Base-by-base conservation (phyloP, 2,888 invertebrate species). In the Drosophila meridionalis region DNA sequence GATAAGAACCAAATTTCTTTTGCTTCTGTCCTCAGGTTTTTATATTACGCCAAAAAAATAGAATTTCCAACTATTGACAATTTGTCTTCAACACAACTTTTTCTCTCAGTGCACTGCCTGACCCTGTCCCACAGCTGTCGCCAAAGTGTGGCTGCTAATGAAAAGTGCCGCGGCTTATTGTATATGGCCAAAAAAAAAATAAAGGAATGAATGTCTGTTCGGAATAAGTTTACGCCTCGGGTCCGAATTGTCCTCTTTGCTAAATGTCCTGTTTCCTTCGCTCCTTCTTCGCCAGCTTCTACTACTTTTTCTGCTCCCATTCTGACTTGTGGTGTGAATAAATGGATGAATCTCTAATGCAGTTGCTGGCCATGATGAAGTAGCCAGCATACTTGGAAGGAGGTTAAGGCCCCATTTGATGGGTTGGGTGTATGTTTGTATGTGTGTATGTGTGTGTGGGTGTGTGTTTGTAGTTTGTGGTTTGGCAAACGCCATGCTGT, bases 101-200 rank as follows among this genome's bases (percentile, higher is more conserved):
- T 50, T 60, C 48, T 50, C 50, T 40, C 30, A 42, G 60, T 60
- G 60, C 32, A 26, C 14, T 40, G 43, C 28, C 11, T 52, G 32
- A 47, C 8, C 4, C 40, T 9, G 6, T 43, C 53, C 38, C n/a
- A 8, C 20, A 62, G 53, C 45, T 47, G 61, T 36, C 43, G 11
- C 34, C 52, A 63, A 83, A 90, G 90, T 86, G 90, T 83, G 75
- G 78, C 81, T 83, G 90, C 90, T 86, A 86, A 89, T 86, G 86
- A 86, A 86, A 90, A 86, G 79, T 76, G 76, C 74, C 82, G 73
- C 73, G 67, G 60, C 86, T 76, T 74, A 77, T 72, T 78, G 68
- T 73, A 65, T 58, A 52, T 56, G 40, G 40, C 56, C 43, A 30
- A 30, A 53, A 36, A 14, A 34, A 36, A 20, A 20, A 43, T 20